These are phyloP conservation scores for Peromyscus polionotus DNA, from an alignment of 2,113 vertebrate species.

Conservation along the genomic window DNA sequence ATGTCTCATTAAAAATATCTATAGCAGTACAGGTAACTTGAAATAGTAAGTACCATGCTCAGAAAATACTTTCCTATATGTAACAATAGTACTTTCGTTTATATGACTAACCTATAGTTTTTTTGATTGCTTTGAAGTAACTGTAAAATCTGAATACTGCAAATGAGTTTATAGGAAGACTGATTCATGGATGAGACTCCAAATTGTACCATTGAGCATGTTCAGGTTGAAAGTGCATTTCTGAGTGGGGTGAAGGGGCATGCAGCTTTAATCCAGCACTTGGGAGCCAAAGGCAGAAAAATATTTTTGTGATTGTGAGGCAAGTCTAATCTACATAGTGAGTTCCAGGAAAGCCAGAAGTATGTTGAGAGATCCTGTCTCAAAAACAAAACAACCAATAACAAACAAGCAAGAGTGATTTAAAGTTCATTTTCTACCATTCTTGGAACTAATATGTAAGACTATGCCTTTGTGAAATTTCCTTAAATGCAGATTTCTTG, in stretches of 20 bases:
- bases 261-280: background rate
- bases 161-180: background rate
- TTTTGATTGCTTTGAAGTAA: background rate
- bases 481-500: background rate
- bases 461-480: constrained; percentile 7
- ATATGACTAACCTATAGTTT: background rate
- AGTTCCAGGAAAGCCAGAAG: background rate
- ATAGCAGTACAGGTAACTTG: background rate
- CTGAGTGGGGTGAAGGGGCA: background rate
- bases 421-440: constrained; percentile 8
- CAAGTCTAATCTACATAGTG: background rate
- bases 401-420: background rate
- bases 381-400: background rate
- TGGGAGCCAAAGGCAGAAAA: background rate
- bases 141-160: background rate
- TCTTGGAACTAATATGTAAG: background rate
- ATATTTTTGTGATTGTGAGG: background rate
- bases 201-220: background rate
- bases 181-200: constrained; percentile 1
- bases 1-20: constrained; percentile 21
- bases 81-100: constrained; percentile 15
- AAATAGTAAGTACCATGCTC: constrained; percentile 28
- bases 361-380: background rate
- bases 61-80: background rate
- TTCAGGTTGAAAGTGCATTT: constrained; percentile 38